A percentile compares a stretch with the other conserved stretches of the same genome.
phyloP scores from a whole-genome alignment of 30 jellyfish, hydroid and myxozoan species.

The Pseudorhiza aurosa region DNA sequence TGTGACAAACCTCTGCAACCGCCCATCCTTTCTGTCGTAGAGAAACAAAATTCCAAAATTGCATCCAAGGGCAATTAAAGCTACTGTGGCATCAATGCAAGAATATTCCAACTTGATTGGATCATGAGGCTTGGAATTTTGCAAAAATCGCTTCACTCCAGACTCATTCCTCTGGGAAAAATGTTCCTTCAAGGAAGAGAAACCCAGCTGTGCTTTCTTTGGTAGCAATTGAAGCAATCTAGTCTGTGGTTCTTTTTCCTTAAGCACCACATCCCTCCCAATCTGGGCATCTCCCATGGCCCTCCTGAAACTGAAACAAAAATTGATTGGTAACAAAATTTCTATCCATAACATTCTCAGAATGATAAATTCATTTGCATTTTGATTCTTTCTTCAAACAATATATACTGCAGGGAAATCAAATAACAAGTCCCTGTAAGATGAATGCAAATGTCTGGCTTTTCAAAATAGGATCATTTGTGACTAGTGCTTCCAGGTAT shows the following conservation, averaged over 20 bases:
- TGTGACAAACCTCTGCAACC: conserved; percentile 78
- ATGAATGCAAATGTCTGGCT: too few species aligned
- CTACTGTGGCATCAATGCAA: conserved; percentile 84
- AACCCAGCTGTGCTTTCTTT: conserved; percentile 97
- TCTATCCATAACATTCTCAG: too few species aligned
- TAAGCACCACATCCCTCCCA: conserved; percentile 93
- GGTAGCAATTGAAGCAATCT: conserved; percentile 76
- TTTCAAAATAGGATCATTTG: too few species aligned
- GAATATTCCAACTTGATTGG: conserved; percentile 89
- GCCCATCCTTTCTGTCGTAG: conserved; percentile 63
- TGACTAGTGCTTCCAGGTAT: too few species aligned
- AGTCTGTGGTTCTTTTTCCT: conserved; percentile 74
- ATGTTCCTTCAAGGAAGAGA: conserved; percentile 83
- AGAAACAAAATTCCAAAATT: conserved; percentile 90
- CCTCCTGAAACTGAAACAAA: conserved; percentile 4
- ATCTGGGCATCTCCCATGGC: conserved; percentile 63
- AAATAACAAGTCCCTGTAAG: too few species aligned
- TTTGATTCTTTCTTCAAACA: too few species aligned
- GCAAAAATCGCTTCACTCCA: conserved; percentile 66
- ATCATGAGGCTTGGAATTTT: conserved; percentile 83
- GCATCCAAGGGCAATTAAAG: conserved; percentile 86
- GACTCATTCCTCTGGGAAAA: conserved; percentile 69
- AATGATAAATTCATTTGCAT: too few species aligned
- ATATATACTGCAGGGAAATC: too few species aligned
- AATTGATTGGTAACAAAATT: too few species aligned